Evolutionary conservation across 2,888 invertebrate genomes (phyloP).

Genomic region (Drosophila picticornis): DNA sequence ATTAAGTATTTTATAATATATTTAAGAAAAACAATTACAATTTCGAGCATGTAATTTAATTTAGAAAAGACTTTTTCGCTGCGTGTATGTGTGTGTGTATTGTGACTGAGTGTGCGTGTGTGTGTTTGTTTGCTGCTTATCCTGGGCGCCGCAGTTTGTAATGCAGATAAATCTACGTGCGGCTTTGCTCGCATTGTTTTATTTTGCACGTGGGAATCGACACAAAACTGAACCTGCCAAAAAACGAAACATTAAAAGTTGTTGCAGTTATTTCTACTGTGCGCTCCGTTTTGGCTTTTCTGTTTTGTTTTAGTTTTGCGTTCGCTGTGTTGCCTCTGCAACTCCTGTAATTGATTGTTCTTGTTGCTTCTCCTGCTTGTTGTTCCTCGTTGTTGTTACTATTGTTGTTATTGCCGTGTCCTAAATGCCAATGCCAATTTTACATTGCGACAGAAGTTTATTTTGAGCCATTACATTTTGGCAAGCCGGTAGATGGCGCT

Average conservation of each 20-base stretch:
- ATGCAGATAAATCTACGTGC: slow-evolving; percentile 76
- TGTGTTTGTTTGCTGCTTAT: slow-evolving; percentile 49
- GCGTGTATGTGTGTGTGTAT: slow-evolving; percentile 24
- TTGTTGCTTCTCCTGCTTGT: slow-evolving; percentile 23
- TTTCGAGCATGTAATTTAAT: neutral
- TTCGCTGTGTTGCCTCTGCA: slow-evolving; percentile 20
- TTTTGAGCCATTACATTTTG: slow-evolving; percentile 38
- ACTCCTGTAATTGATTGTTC: slow-evolving; percentile 55
- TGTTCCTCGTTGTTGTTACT: slow-evolving; percentile 25
- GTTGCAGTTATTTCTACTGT: slow-evolving; percentile 49
- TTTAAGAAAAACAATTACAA: neutral
- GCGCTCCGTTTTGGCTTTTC: slow-evolving; percentile 27
- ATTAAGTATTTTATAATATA: neutral
- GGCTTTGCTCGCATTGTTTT: slow-evolving; percentile 61
- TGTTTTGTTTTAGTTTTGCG: slow-evolving; percentile 38
- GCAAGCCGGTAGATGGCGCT: slow-evolving; percentile 24
- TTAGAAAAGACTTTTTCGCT: neutral
- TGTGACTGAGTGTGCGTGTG: slow-evolving; percentile 6
- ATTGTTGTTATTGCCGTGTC: slow-evolving; percentile 33
- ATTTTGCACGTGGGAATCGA: slow-evolving; percentile 78
- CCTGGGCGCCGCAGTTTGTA: slow-evolving; percentile 49
- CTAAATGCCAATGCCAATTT: slow-evolving; percentile 70
- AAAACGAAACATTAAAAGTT: slow-evolving; percentile 19
- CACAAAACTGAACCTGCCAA: slow-evolving; percentile 41
- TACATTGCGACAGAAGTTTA: slow-evolving; percentile 62